A percentile compares a stretch with the other conserved stretches of the same genome.
phyloP scores from a whole-genome alignment of 1,140 invertebrate genomes.

The Cydia strobilella region DNA sequence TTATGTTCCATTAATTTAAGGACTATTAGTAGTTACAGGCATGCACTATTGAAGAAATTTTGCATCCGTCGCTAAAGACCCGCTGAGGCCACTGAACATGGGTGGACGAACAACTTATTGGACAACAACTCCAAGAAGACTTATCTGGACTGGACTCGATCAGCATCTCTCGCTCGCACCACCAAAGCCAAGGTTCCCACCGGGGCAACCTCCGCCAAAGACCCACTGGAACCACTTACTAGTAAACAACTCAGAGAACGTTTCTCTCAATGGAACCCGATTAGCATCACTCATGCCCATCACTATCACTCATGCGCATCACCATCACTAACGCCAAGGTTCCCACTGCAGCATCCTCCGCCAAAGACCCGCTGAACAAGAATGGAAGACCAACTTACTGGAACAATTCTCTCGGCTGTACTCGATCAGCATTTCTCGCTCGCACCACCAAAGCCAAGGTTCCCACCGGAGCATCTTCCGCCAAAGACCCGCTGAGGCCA shows the following conservation, averaged over 20 bases:
- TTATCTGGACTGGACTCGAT: constrained; percentile 88
- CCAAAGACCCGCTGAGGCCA: neutral
- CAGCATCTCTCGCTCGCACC: constrained; percentile 90
- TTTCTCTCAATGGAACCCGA: constrained; percentile 87
- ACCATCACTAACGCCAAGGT: constrained; percentile 88
- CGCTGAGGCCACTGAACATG: neutral
- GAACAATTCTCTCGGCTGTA: constrained; percentile 87
- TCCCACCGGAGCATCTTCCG: constrained; percentile 91
- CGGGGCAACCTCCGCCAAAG: no score
- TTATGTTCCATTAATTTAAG: neutral
- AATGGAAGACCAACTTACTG: constrained; percentile 83
- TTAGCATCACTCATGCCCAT: constrained; percentile 92
- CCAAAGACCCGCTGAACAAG: constrained; percentile 85
- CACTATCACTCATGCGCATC: constrained; percentile 91
- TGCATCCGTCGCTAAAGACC: constrained; percentile 83
- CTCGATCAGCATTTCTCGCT: constrained; percentile 89
- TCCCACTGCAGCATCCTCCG: constrained; percentile 92
- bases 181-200: constrained; percentile 92
- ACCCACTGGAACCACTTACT: constrained; percentile 90
- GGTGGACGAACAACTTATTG: constrained; percentile 82
- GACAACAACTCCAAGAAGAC: constrained; percentile 89
- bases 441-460: constrained; percentile 88
- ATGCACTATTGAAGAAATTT: no score
- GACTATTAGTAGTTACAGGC: no score
- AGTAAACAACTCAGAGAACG: constrained; percentile 88